Conservation (phyloP, 2,888 invertebrate genomes). For the Cotesia congregata region DNA sequence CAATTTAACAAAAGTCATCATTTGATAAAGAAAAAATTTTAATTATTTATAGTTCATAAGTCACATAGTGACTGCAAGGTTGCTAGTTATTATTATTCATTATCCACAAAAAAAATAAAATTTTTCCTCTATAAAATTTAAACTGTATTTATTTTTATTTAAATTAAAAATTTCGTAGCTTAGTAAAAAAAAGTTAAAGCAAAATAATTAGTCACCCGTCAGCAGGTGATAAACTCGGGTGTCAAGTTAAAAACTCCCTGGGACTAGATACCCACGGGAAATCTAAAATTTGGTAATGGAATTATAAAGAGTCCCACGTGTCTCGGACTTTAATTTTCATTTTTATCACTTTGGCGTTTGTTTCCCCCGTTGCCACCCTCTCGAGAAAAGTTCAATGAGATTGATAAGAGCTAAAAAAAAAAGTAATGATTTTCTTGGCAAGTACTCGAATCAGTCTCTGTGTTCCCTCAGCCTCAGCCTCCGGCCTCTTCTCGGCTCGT, state of each 20-base stretch:
- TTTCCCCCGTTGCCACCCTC: neutral
- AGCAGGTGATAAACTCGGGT: conserved; percentile 21
- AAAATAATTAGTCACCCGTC: neutral
- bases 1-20: too few species aligned
- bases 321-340: conserved; percentile 15
- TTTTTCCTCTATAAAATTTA: too few species aligned
- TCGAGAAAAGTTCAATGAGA: conserved; percentile 10
- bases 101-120: too few species aligned
- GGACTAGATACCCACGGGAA: conserved; percentile 61
- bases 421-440: neutral
- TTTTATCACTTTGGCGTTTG: conserved; percentile 9
- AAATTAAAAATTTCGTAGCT: too few species aligned
- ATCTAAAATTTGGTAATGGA: conserved; percentile 64
- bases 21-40: too few species aligned
- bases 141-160: too few species aligned
- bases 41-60: too few species aligned
- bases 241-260: conserved; percentile 55
- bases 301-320: conserved; percentile 60
- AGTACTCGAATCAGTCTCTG: neutral
- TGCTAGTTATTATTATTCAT: too few species aligned
- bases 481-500: conserved; percentile 43
- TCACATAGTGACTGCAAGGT: too few species aligned
- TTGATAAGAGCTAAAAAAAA: conserved; percentile 15
- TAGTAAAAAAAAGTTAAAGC: neutral
- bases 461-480: neutral